Evolutionary conservation across 2,888 invertebrate genomes (phyloP), one percentile per base, ranked within the genome.

Genomic region (Dryadula phaetusa): DNA sequence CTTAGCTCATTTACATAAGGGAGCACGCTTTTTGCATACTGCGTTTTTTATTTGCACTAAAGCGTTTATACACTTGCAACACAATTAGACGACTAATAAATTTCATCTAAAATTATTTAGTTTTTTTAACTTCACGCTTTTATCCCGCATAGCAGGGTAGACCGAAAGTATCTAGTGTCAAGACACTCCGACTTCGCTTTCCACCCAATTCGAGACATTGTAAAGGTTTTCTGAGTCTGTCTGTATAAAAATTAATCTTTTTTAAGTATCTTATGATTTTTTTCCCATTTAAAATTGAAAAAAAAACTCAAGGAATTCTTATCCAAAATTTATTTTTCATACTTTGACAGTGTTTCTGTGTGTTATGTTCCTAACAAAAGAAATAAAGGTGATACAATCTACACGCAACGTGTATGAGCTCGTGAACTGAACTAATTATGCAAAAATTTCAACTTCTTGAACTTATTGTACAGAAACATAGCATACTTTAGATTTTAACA

Each of bases 381-480:
- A 62, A 83, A 82, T 82, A 80, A 79, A 81, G 78, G 64, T 77
- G 88, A 89, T 90, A 84, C 75, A 70, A 88, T 88, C 88, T 79
- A 37, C 62, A 66, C 62, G 69, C 66, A 62, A 68, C 28, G 85
- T 82, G 85, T 78, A 84, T 85, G 83, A 83, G 79, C 84, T 84
- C 80, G 83, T 84, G 81, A 86, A 82, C 80, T 78, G 79, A 80
- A 81, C 79, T 83, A 84, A 86, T 85, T 86, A 88, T 85, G 84
- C 83, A 87, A 82, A 80, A 77, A 74, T 82, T 83, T 72, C 77
- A 74, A 80, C 82, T 79, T 87, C 88, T 88, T 88, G 87, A 86
- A 86, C 84, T 85, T 85, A 84, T 66, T 69, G 69, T 54, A 49
- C 60, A 18, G 60, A 66, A 66, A 66, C 58, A 37, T 64, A 54